These are phyloP conservation scores for Anguilla pacifica DNA, from an alignment of 2,797 vertebrate species.

Conservation along the genomic window DNA sequence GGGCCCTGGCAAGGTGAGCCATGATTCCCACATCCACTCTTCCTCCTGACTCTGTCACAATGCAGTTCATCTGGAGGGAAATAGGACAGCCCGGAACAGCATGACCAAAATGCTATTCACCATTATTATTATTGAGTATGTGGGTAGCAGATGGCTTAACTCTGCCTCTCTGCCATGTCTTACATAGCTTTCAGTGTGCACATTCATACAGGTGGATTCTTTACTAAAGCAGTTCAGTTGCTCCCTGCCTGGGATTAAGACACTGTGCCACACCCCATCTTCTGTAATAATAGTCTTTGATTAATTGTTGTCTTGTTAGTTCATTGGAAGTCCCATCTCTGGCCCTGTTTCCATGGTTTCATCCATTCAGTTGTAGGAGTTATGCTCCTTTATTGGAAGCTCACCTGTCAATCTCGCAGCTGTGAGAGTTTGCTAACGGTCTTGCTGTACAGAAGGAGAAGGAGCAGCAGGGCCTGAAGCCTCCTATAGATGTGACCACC, in stretches of 20 bases:
- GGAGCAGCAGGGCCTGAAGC: conserved; percentile 64
- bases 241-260: neutral
- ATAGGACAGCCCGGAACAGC: neutral
- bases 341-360: neutral
- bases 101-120: neutral
- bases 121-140: neutral
- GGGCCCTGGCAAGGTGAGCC: conserved; percentile 38
- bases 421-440: neutral
- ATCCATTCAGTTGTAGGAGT: neutral
- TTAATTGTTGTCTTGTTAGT: neutral
- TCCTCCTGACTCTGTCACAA: neutral
- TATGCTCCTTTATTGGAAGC: neutral
- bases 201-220: neutral
- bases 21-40: neutral
- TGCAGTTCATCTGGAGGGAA: neutral
- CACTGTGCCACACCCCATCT: neutral
- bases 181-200: neutral
- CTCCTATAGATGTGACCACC: conserved; percentile 72
- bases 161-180: neutral
- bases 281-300: neutral
- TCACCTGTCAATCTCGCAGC: neutral
- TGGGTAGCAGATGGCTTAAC: neutral
- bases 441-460: conserved; percentile 62
- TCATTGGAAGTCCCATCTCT: neutral
- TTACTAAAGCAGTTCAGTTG: neutral